phyloP scores from a whole-genome alignment of 2,113 vertebrate genomes.

The Cricetomys ansorgei region DNA sequence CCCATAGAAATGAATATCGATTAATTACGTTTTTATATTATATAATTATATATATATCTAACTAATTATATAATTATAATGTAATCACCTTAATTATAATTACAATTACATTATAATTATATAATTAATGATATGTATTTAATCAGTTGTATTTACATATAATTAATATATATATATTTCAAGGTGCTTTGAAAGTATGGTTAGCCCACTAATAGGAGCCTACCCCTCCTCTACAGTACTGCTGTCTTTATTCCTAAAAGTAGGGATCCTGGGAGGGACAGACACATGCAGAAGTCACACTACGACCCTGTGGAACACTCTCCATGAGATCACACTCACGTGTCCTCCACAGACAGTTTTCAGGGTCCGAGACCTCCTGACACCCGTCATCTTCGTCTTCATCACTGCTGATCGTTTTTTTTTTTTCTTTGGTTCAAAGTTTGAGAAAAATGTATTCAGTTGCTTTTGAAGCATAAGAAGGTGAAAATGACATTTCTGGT shows the following conservation, averaged over 20 bases:
- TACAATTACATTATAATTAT: no score
- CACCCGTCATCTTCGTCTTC: not conserved
- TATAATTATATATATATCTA: no score
- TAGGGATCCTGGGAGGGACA: slow-evolving; percentile 67
- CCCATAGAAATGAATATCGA: not conserved
- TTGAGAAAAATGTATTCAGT: not conserved
- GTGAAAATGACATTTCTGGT: slow-evolving; percentile 37
- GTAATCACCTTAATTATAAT: no score
- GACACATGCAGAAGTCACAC: slow-evolving; percentile 76
- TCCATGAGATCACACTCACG: not conserved
- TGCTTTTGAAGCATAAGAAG: slow-evolving; percentile 45
- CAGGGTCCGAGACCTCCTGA: not conserved
- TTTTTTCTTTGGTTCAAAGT: slow-evolving; percentile 15
- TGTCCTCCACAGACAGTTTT: not conserved
- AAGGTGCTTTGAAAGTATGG: slow-evolving; percentile 70
- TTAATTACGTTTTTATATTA: no score
- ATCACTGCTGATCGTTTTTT: not conserved
- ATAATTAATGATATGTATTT: no score
- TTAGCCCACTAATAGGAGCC: slow-evolving; percentile 60
- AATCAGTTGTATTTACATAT: no score
- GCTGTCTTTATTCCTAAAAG: slow-evolving; percentile 73
- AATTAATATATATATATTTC: not conserved
- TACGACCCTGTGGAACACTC: not conserved
- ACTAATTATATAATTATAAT: no score
- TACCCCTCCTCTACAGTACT: slow-evolving; percentile 64